A percentile compares a stretch with the other conserved stretches of the same genome.
phyloP scores from a whole-genome alignment of 1,140 invertebrate genomes.

The Theocolax elegans region DNA sequence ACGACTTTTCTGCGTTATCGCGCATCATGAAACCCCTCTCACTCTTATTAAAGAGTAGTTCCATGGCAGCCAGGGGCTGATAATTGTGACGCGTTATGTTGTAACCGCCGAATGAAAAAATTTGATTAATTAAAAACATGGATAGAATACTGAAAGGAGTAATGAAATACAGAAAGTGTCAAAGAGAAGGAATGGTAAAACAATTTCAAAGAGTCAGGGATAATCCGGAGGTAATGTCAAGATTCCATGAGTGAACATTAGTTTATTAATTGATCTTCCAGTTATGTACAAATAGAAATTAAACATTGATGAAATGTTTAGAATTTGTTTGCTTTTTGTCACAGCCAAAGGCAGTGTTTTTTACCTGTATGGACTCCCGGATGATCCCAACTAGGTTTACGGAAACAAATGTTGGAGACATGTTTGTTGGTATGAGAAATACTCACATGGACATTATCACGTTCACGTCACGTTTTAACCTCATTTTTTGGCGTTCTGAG shows the following conservation, averaged over 20 bases:
- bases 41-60: too few relatives aligned
- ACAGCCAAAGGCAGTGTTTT: slow-evolving; percentile 95
- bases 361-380: slow-evolving; percentile 97
- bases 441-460: slow-evolving; percentile 49
- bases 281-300: not conserved
- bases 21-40: slow-evolving; percentile 1
- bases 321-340: not conserved
- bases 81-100: slow-evolving; percentile 19
- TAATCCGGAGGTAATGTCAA: slow-evolving; percentile 81
- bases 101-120: not conserved
- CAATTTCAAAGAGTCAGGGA: slow-evolving; percentile 89
- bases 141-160: slow-evolving; percentile 88
- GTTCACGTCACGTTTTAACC: slow-evolving; percentile 10
- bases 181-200: slow-evolving; percentile 86
- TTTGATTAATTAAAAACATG: slow-evolving; percentile 67
- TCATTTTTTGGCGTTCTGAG: slow-evolving; percentile 7
- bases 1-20: slow-evolving; percentile 6
- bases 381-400: slow-evolving; percentile 96
- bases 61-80: too few relatives aligned
- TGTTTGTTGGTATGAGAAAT: slow-evolving; percentile 79
- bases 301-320: not conserved
- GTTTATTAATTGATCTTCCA: not conserved
- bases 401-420: slow-evolving; percentile 94
- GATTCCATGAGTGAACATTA: slow-evolving; percentile 1
- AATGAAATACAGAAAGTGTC: slow-evolving; percentile 85